phyloP scores from a whole-genome alignment of 2,797 vertebrate genomes.

The Lagocephalus sceleratus region DNA sequence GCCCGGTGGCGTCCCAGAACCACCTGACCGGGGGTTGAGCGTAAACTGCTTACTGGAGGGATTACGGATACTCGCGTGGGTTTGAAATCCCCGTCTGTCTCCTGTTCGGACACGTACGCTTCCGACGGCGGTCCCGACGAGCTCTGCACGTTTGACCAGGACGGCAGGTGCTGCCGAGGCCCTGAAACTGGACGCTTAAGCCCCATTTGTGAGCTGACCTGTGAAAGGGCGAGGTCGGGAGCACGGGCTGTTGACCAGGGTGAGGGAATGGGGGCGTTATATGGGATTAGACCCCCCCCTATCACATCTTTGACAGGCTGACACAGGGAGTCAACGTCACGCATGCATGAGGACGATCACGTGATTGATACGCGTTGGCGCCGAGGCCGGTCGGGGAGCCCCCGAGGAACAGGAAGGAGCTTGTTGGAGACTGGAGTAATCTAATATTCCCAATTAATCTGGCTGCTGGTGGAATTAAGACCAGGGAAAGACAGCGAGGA shows the following conservation, averaged over 20 bases:
- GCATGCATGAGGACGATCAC: conserved; percentile 10
- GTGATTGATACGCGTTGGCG: no score
- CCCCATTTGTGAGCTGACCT: conserved; percentile 38
- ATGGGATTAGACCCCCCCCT: conserved; percentile 19
- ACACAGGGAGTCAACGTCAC: conserved; percentile 15
- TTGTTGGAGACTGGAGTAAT: conserved; percentile 29
- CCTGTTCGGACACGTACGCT: conserved; percentile 3
- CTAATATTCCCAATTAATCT: no score
- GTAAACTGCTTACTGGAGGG: background rate
- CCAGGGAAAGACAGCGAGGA: no score
- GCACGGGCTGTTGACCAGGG: conserved; percentile 11
- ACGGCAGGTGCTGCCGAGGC: conserved; percentile 11
- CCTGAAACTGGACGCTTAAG: conserved; percentile 3
- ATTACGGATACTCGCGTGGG: background rate
- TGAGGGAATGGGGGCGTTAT: background rate
- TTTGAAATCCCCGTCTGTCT: background rate
- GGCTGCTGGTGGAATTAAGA: no score
- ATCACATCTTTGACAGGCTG: background rate
- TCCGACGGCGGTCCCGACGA: background rate
- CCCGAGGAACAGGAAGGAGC: background rate
- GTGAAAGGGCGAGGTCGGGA: conserved; percentile 38
- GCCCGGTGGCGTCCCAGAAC: no score
- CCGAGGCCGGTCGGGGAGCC: no score
- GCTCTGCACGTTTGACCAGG: no score
- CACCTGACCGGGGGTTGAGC: no score